These are phyloP conservation scores for Tetranychus piercei DNA, from an alignment of 2,888 invertebrate genomes.

Conservation along the genomic window DNA sequence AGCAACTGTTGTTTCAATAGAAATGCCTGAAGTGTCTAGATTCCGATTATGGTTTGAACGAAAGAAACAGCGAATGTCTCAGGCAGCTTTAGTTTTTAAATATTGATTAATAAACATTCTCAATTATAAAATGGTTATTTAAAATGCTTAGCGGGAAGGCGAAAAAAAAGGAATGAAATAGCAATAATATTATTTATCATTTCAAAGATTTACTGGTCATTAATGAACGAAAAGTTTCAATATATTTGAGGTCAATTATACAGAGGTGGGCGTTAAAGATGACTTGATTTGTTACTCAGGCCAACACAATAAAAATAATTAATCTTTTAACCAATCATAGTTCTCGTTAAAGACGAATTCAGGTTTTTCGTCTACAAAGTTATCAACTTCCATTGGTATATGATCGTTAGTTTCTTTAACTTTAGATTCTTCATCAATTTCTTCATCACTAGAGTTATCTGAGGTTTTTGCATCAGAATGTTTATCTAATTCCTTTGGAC, in stretches of 20 bases:
- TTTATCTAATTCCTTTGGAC: background rate
- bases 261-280: too few species aligned
- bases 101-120: background rate
- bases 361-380: background rate
- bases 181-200: background rate
- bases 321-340: slow-evolving; percentile 3
- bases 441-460: background rate
- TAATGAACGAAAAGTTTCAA: background rate
- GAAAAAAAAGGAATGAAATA: background rate
- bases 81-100: background rate
- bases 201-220: background rate
- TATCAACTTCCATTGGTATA: background rate
- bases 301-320: background rate
- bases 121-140: too few species aligned
- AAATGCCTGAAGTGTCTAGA: slow-evolving; percentile 3
- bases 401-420: background rate
- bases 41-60: slow-evolving; percentile 6
- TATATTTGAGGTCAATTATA: too few species aligned
- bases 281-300: too few species aligned
- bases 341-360: background rate
- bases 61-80: background rate
- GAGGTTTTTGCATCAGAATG: background rate
- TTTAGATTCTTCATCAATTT: background rate
- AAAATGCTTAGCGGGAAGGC: background rate
- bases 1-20: slow-evolving; percentile 6